Conservation (phyloP, 1,140 invertebrate species). For the Achatina immaculata region DNA sequence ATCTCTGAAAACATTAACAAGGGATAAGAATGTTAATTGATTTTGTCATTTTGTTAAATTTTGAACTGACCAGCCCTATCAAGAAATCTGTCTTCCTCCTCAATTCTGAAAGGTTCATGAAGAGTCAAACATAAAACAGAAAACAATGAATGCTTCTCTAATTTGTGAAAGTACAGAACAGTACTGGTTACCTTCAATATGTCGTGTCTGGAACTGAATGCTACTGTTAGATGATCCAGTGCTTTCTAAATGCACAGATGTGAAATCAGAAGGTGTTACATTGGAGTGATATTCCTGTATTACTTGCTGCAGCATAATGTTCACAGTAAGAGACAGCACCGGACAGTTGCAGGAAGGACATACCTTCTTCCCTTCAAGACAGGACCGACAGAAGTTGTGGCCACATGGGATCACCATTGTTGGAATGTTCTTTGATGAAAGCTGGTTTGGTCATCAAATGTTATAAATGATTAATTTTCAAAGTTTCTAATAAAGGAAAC, state of each 20-base stretch:
- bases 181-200: neutral
- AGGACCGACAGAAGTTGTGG: conserved; percentile 54
- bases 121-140: too few species aligned
- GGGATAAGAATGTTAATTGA: too few species aligned
- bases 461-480: too few species aligned
- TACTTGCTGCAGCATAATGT: conserved; percentile 60
- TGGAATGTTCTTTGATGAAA: conserved; percentile 43
- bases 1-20: too few species aligned
- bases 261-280: neutral
- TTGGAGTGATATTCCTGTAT: conserved; percentile 52
- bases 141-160: too few species aligned
- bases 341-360: conserved; percentile 53
- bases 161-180: too few species aligned
- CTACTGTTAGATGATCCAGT: neutral
- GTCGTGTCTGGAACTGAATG: neutral
- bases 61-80: too few species aligned
- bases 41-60: too few species aligned
- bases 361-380: conserved; percentile 41
- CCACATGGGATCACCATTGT: conserved; percentile 58
- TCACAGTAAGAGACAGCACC: conserved; percentile 49
- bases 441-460: too few species aligned
- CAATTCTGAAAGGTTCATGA: too few species aligned
- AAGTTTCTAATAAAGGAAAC: too few species aligned
- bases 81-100: too few species aligned
- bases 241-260: neutral